Evolutionary conservation across 92 coral and sea anemone species (phyloP).

Genomic region (Hydrozoanthus gracilis): DNA sequence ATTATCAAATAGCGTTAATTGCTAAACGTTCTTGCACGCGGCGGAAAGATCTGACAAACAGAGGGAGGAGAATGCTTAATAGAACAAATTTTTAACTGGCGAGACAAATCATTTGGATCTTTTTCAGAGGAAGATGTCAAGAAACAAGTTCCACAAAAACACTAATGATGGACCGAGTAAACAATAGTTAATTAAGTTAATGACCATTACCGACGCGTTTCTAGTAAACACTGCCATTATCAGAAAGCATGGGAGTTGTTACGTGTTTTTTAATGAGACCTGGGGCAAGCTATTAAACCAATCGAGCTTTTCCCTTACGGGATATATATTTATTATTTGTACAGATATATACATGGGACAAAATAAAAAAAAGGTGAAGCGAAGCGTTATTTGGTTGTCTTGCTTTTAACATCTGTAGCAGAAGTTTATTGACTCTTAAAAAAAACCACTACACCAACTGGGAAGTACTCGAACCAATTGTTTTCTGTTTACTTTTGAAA

Average conservation of each 20-base stretch:
- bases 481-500: conserved; percentile 40
- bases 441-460: not conserved
- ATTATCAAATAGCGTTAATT: not conserved
- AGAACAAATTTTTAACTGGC: not conserved
- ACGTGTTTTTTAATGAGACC: not conserved
- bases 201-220: conserved; percentile 37
- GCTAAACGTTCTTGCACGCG: conserved; percentile 1
- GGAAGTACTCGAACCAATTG: conserved; percentile 45
- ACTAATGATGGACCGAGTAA: conserved; percentile 58
- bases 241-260: not conserved
- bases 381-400: conserved; percentile 22
- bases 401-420: conserved; percentile 18
- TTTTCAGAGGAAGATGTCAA: conserved; percentile 62
- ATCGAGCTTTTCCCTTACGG: not conserved
- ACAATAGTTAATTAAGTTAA: conserved; percentile 76
- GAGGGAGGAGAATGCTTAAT: not conserved
- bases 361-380: conserved; percentile 10
- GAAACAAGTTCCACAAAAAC: conserved; percentile 49
- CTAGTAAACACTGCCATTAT: conserved; percentile 34
- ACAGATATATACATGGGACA: conserved; percentile 33
- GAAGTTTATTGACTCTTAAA: conserved; percentile 8
- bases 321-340: conserved; percentile 29
- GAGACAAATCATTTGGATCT: conserved; percentile 20
- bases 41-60: not conserved
- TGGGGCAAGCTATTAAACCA: conserved; percentile 8